These are phyloP conservation scores for Lithobates pipiens DNA, from an alignment of 2,797 vertebrate species.

Conservation along the genomic window DNA sequence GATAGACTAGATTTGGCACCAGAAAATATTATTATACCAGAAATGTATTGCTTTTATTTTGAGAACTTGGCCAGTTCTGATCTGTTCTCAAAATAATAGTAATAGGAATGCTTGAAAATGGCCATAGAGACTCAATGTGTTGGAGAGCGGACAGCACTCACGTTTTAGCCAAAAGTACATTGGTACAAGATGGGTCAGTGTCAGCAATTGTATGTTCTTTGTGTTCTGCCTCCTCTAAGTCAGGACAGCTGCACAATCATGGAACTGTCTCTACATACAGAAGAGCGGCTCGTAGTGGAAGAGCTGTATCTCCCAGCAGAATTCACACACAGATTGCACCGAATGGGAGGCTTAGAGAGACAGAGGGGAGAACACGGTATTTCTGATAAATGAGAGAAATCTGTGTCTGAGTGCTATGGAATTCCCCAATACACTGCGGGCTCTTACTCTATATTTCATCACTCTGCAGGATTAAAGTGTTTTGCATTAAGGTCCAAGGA, in stretches of 20 bases:
- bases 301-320: constrained; percentile 29
- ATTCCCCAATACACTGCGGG: background rate
- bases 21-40: background rate
- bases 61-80: background rate
- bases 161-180: background rate
- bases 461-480: background rate
- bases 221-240: background rate
- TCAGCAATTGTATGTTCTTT: background rate
- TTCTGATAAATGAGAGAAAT: constrained; percentile 20
- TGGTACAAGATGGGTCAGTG: background rate
- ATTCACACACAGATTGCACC: constrained; percentile 49
- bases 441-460: background rate
- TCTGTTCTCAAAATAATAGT: background rate
- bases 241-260: constrained; percentile 29
- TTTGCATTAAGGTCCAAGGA: background rate
- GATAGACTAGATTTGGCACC: background rate
- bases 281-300: constrained; percentile 11
- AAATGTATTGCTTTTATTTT: too few species aligned
- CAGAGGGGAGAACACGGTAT: constrained; percentile 7
- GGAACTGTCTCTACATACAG: constrained; percentile 20
- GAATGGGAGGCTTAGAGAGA: constrained; percentile 24
- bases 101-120: background rate
- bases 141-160: background rate
- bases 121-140: background rate
- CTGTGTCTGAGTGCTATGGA: constrained; percentile 14